These are phyloP conservation scores for Cheilosia grossa DNA, from an alignment of 2,888 invertebrate genomes.

Conservation along the genomic window DNA sequence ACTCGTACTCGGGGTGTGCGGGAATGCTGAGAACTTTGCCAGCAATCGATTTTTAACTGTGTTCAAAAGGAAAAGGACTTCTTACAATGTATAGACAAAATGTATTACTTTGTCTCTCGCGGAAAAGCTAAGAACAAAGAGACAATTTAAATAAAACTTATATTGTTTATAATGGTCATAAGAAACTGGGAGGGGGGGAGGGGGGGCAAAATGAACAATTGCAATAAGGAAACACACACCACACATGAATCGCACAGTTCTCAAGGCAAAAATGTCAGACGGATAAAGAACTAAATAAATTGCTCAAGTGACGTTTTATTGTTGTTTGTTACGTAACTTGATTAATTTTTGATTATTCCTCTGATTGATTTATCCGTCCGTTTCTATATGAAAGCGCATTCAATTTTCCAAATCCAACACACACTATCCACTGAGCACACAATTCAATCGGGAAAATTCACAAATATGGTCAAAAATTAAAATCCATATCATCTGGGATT, in stretches of 20 bases:
- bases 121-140: neutral
- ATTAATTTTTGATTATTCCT: conserved; percentile 1
- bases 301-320: conserved; percentile 41
- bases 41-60: conserved; percentile 46
- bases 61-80: conserved; percentile 13
- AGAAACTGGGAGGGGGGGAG: too few species aligned
- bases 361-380: neutral
- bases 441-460: neutral
- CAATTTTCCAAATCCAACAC: neutral
- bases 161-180: neutral
- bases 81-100: neutral
- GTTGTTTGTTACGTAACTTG: conserved; percentile 44
- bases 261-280: neutral
- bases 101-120: neutral
- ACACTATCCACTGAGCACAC: neutral
- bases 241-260: neutral
- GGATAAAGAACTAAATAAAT: neutral
- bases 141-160: neutral
- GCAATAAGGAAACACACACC: neutral
- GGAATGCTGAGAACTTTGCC: neutral
- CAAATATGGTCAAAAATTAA: neutral
- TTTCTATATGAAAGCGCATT: neutral
- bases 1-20: neutral
- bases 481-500: neutral
- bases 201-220: neutral